Evolutionary conservation across 2,797 vertebrate species (phyloP), one percentile per base, ranked within the genome.

Genomic region (Anas bernieri): DNA sequence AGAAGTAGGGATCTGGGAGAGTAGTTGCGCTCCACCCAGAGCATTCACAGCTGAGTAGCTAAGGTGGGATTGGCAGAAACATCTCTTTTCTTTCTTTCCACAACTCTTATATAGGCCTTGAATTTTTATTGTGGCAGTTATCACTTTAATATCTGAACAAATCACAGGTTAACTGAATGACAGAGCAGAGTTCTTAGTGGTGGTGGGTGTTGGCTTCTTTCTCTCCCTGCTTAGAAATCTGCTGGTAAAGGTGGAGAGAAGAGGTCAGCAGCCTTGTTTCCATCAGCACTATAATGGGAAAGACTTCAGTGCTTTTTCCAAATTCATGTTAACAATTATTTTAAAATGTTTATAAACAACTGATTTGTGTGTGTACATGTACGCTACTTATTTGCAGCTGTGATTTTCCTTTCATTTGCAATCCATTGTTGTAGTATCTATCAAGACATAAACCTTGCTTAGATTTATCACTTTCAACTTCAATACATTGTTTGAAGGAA

Each of bases 51-150:
- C 81, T 43, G 43, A 73, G 81, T 62, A 61, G n/a, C 72, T 76
- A 64, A 72, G 46, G 31, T 77, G 72, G 58, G 41, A 63, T 70
- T 84, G 68, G 68, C 79, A 83, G 68, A 18, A 81, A 2, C 3
- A 5, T 69, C 83, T 68, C 62, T 79, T 85, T 88, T 75, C 58
- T 91, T 78, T 63, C 50, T 92, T 39, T 75, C 50, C 52, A 23
- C 41, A 83, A 37, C 58, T 61, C 52, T 64, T 83, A 75, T 80
- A 77, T 22, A 85, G 23, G 45, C 58, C 88, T 94, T 92, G 86
- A 88, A 64, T 68, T 92, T 93, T 90, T 90, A 89, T 56, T 41
- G 64, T 87, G 90, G 64, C 31, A 64, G 54, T 83, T 92, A 89
- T 37, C 54, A 10, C 84, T 85, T 86, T 22, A 70, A 70, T 83